phyloP scores from a whole-genome alignment of 2,113 vertebrate species.

The Rutilus rutilus region DNA sequence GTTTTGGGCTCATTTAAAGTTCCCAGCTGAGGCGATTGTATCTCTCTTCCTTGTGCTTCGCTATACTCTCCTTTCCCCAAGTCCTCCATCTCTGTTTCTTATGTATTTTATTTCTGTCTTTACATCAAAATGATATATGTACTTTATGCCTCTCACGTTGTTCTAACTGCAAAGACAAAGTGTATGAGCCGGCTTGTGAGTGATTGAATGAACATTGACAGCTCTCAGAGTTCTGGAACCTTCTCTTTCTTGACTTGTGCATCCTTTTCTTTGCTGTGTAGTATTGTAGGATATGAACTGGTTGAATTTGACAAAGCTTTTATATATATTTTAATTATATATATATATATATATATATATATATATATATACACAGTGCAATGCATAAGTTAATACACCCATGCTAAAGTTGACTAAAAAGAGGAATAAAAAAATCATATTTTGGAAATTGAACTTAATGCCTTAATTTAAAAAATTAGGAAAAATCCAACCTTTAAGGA shows the following conservation, averaged over 20 bases:
- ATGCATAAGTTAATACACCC: too few relatives aligned
- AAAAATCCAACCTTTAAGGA: too few relatives aligned
- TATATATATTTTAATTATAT: too few relatives aligned
- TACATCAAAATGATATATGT: background rate
- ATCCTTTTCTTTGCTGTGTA: background rate
- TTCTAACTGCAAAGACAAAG: background rate
- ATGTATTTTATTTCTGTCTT: background rate
- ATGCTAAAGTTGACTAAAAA: too few relatives aligned
- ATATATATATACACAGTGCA: too few relatives aligned
- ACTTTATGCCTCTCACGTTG: background rate
- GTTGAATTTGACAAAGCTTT: background rate
- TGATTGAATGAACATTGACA: background rate
- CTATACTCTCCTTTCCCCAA: background rate
- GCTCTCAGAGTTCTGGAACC: background rate
- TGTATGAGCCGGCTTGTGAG: background rate
- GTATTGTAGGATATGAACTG: background rate
- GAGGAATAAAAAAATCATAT: too few relatives aligned
- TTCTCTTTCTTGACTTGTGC: background rate
- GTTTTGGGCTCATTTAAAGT: background rate
- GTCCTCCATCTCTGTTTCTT: background rate
- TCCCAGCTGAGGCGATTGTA: background rate
- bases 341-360: too few relatives aligned
- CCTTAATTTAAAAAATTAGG: too few relatives aligned
- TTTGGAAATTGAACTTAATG: too few relatives aligned
- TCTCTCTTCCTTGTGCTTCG: background rate